Evolutionary conservation across 2,797 vertebrate genomes (phyloP).

Genomic region (Heliangelus exortis): DNA sequence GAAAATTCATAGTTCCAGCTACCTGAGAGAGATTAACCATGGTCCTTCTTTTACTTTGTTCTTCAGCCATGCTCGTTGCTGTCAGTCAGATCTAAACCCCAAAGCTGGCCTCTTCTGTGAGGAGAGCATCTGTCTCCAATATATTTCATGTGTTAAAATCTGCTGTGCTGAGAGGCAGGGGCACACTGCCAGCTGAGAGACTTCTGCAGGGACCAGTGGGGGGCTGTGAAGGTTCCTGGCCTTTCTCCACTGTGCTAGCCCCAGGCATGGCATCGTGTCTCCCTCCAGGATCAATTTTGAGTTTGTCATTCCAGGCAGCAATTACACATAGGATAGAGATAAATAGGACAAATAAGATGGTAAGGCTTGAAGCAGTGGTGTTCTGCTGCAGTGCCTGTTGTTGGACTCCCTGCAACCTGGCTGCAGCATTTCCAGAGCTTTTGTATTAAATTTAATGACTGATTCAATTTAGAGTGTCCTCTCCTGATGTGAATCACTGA

Average conservation of each 20-base stretch:
- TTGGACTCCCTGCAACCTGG: neutral
- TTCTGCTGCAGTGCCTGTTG: neutral
- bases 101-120: rapidly evolving
- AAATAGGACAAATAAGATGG: neutral
- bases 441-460: rapidly evolving
- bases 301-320: neutral
- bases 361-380: neutral
- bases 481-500: neutral
- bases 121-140: rapidly evolving
- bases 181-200: neutral
- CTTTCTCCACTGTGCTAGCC: neutral
- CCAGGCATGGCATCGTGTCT: neutral
- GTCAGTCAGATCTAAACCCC: neutral
- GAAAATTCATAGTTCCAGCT: neutral
- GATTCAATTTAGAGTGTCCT: neutral
- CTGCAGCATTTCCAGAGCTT: neutral
- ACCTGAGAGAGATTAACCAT: rapidly evolving
- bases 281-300: neutral
- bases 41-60: neutral
- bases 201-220: neutral
- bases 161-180: neutral
- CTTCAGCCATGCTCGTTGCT: neutral
- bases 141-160: neutral
- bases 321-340: rapidly evolving
- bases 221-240: neutral